Evolutionary conservation across 2,113 vertebrate genomes (phyloP).

Genomic region (Sclerurus mexicanus): DNA sequence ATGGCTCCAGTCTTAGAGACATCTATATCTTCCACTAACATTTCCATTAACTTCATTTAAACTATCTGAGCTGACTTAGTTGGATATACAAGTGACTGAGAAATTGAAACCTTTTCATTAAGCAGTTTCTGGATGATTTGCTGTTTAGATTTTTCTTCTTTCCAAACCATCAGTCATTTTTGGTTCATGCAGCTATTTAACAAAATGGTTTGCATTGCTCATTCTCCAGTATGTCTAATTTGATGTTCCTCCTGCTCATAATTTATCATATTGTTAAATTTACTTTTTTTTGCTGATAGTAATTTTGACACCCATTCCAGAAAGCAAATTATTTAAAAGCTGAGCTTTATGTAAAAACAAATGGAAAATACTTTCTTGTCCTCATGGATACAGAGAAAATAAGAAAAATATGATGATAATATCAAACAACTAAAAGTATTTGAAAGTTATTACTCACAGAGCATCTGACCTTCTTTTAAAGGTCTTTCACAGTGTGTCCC

Average conservation of each 20-base stretch:
- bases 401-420: not conserved
- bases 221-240: not conserved
- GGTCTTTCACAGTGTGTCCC: not conserved
- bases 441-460: not conserved
- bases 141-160: not conserved
- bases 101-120: not conserved
- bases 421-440: not conserved
- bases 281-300: not conserved
- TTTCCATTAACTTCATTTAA: not conserved
- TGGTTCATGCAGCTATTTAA: not conserved
- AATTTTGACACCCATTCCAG: not conserved
- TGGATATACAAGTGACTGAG: not conserved
- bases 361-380: not conserved
- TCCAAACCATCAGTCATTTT: not conserved
- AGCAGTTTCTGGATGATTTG: not conserved
- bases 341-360: not conserved
- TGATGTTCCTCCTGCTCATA: not conserved
- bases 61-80: not conserved
- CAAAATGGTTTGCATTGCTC: not conserved
- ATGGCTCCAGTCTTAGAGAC: not conserved
- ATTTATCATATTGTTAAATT: not conserved
- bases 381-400: not conserved
- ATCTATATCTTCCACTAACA: not conserved
- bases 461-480: not conserved
- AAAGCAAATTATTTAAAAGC: not conserved